phyloP scores from a whole-genome alignment of 2,888 invertebrate species.

The Sarcophaga caerulescens region DNA sequence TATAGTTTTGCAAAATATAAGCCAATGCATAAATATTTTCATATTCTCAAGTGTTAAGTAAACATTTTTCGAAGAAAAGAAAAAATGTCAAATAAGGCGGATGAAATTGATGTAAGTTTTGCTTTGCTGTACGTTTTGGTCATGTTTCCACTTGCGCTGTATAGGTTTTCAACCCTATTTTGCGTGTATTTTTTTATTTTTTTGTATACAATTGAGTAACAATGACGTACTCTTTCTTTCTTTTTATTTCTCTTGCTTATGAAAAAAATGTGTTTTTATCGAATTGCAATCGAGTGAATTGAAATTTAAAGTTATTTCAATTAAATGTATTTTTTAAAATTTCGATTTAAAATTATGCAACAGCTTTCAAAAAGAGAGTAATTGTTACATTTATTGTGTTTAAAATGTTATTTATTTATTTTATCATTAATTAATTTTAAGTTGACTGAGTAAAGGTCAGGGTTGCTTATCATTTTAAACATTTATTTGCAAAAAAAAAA shows the following conservation, averaged over 20 bases:
- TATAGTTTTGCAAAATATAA: conserved; percentile 17
- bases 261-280: background rate
- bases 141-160: background rate
- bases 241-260: background rate
- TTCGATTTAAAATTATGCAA: too few species aligned
- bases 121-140: conserved; percentile 7
- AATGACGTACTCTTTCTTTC: background rate
- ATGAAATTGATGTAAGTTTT: conserved; percentile 59
- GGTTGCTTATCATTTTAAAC: conserved; percentile 8
- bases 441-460: conserved; percentile 33
- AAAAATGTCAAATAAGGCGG: conserved; percentile 47
- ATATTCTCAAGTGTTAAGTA: conserved; percentile 14
- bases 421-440: background rate
- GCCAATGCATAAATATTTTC: background rate
- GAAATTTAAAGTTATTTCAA: too few species aligned
- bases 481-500: background rate
- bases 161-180: conserved; percentile 23
- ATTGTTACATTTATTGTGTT: background rate
- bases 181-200: background rate
- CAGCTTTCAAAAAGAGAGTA: too few species aligned
- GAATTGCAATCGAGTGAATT: background rate
- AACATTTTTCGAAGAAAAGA: background rate
- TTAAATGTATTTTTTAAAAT: too few species aligned
- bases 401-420: background rate
- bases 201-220: background rate